phyloP scores from a whole-genome alignment of 2,888 invertebrate species.

The Icerya purchasi region DNA sequence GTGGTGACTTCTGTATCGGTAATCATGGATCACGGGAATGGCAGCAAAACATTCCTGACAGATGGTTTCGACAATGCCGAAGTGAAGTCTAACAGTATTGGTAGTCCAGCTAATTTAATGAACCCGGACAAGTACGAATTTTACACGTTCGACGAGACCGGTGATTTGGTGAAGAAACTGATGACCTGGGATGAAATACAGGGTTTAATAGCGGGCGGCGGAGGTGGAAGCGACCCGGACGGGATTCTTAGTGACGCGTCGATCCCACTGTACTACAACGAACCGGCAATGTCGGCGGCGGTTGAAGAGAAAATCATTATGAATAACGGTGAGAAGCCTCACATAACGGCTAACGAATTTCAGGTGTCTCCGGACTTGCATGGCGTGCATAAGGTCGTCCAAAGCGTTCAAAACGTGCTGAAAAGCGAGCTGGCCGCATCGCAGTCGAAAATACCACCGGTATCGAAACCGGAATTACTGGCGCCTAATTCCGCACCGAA shows the following conservation, averaged over 20 bases:
- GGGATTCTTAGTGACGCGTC: constrained; percentile 16
- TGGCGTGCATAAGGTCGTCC: constrained; percentile 51
- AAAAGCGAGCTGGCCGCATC: constrained; percentile 47
- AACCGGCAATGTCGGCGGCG: constrained; percentile 25
- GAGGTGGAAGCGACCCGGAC: constrained; percentile 36
- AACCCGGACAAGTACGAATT: constrained; percentile 70
- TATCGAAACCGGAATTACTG: constrained; percentile 11
- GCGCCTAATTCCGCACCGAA: constrained; percentile 39
- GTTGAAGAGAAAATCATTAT: constrained; percentile 1
- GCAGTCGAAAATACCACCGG: constrained; percentile 23
- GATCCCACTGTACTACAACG: constrained; percentile 29
- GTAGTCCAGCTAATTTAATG: constrained; percentile 52
- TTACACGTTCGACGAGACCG: constrained; percentile 65
- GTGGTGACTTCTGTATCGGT: constrained; percentile 43
- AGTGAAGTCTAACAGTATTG: constrained; percentile 20
- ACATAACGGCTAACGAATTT: constrained; percentile 8
- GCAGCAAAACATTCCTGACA: constrained; percentile 37
- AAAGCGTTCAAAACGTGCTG: constrained; percentile 60
- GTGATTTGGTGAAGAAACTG: constrained; percentile 55
- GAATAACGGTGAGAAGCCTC: not conserved
- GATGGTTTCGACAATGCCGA: constrained; percentile 35
- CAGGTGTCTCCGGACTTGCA: constrained; percentile 19
- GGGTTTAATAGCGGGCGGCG: constrained; percentile 61
- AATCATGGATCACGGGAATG: constrained; percentile 31
- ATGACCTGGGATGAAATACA: constrained; percentile 73